Conservation (phyloP, 2,797 vertebrate species). For the Lepilemur ruficaudatus region DNA sequence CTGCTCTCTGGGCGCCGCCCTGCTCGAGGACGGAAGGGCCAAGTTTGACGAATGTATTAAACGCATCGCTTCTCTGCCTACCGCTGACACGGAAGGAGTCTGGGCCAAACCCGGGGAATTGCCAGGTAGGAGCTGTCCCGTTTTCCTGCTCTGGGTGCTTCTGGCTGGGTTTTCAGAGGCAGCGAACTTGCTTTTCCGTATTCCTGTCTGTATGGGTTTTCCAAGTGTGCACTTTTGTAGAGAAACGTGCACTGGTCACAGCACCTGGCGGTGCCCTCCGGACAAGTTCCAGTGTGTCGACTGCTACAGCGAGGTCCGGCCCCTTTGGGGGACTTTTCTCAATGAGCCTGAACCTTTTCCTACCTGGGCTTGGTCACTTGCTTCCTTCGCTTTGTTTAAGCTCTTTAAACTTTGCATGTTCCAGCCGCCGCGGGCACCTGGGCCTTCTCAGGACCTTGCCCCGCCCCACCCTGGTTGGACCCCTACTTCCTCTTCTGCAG, state of each 20-base stretch:
- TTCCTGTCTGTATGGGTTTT: background rate
- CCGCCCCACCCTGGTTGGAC: background rate
- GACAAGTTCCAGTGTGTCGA: accelerated
- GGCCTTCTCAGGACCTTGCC: background rate
- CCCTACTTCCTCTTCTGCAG: accelerated
- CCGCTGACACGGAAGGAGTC: conserved; percentile 80
- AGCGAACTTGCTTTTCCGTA: accelerated
- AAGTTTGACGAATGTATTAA: conserved; percentile 94
- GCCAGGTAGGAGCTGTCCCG: conserved; percentile 87
- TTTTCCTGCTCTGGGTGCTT: background rate
- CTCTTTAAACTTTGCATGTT: background rate
- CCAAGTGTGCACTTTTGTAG: background rate
- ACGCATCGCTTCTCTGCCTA: conserved; percentile 87
- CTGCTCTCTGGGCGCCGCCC: conserved; percentile 92
- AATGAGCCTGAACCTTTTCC: background rate
- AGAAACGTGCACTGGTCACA: accelerated
- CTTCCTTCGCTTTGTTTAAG: background rate
- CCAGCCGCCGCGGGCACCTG: accelerated
- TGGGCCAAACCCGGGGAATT: conserved; percentile 91
- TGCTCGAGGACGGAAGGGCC: conserved; percentile 87
- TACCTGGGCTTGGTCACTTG: accelerated
- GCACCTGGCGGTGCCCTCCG: accelerated
- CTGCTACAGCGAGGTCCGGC: background rate
- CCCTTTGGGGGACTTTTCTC: background rate
- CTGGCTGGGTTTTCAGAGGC: background rate